Conservation (phyloP, 2,113 vertebrate species). For the Varanus komodoensis region DNA sequence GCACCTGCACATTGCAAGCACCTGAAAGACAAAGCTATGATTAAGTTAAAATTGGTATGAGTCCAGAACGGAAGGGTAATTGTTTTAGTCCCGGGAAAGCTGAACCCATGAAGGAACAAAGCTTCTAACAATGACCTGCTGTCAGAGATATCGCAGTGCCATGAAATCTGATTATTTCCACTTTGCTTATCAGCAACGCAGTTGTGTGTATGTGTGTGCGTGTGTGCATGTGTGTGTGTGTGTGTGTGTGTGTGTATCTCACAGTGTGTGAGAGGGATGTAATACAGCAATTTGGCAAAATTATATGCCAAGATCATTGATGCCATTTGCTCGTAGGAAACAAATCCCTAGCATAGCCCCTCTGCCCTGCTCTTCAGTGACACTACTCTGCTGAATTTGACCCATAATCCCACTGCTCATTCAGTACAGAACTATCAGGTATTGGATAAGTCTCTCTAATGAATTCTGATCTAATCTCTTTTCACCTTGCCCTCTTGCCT, state of each 20-base stretch:
- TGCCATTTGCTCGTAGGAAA: slow-evolving; percentile 41
- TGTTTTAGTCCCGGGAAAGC: slow-evolving; percentile 54
- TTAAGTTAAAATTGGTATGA: slow-evolving; percentile 40
- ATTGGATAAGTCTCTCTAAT: slow-evolving; percentile 13
- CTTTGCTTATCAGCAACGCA: slow-evolving; percentile 44
- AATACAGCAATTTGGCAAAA: slow-evolving; percentile 2
- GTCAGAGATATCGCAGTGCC: slow-evolving; percentile 44
- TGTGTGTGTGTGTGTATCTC: neutral
- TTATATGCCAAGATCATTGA: slow-evolving; percentile 12
- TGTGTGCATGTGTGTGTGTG: neutral
- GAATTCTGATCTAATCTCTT: slow-evolving; percentile 56
- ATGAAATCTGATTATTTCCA: slow-evolving; percentile 55
- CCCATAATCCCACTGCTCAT: slow-evolving; percentile 46
- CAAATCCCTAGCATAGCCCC: slow-evolving; percentile 19
- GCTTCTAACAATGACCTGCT: slow-evolving; percentile 40
- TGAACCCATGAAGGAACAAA: neutral
- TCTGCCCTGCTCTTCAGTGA: slow-evolving; percentile 7
- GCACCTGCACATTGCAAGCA: slow-evolving; percentile 65
- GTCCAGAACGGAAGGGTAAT: slow-evolving; percentile 42
- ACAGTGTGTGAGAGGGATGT: neutral
- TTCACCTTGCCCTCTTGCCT: slow-evolving; percentile 43
- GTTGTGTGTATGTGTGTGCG: neutral
- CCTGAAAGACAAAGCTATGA: slow-evolving; percentile 57
- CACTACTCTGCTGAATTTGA: slow-evolving; percentile 37
- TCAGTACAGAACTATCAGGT: slow-evolving; percentile 18